Base-by-base conservation (phyloP, 2,797 vertebrate genomes). In the Ctenochaetus hawaiiensis region DNA sequence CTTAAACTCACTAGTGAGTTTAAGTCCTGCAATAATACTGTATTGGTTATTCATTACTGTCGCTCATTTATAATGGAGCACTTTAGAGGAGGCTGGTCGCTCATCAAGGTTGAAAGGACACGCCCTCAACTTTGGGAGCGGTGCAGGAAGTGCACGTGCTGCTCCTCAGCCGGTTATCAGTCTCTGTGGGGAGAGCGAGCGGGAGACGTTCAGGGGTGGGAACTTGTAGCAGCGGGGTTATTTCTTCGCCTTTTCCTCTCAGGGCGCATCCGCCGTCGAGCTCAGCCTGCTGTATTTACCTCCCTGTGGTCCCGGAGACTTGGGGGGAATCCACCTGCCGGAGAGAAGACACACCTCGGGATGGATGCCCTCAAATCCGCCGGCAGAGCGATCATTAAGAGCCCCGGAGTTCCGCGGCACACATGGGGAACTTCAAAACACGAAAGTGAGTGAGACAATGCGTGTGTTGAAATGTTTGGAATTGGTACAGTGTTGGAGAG, bases 321-420 rank as follows among this genome's bases (percentile, higher is more conserved):
- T 64, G 73, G 68, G 73, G 68, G 77, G 64, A 73, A 71, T 75
- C 86, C 89, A 92, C 92, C 91, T 92, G 89, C 82, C 75, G 84
- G 80, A 76, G 81, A 89, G 77, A 75, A 72, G 80, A 90, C 91
- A 74, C 87, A 78, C 86, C 88, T 80, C 84, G 86, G 81, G 81
- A 97, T 97, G 97, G 97, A 97, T 65, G 97, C 96, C 37, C 87
- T 97, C 80, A 96, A 96, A 90, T 97, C 96, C 52, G 97, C 96
- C 75, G 96, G 97, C 4, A 96, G 96, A 78, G 97, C 97, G 0
- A 96, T 97, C 3, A 95, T 97, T 84, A 96, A 97, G 92, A 97
- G 96, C 90, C 96, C 96, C 4, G 95, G 96, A 85, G 96, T 96
- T 34, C 95, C 96, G 83, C 93, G 96, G 30, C 96, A 96, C 90